Percentiles rank a stretch among this genome's conserved stretches.
Conservation (phyloP, 2,888 invertebrate genomes). For the Plutella xylostella region DNA sequence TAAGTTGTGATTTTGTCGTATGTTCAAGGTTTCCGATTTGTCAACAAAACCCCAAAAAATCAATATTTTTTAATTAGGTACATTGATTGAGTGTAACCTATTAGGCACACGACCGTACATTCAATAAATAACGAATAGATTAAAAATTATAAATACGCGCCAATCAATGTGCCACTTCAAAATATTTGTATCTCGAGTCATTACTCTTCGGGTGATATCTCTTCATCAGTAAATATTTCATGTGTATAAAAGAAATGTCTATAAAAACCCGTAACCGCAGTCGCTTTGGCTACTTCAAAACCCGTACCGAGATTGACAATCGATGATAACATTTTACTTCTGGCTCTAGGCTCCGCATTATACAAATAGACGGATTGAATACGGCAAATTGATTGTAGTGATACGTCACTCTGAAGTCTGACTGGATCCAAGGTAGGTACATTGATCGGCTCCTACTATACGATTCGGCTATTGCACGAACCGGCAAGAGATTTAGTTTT, state of each 20-base stretch:
- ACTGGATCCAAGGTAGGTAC: too few relatives aligned
- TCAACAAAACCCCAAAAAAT: too few relatives aligned
- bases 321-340: constrained; percentile 56
- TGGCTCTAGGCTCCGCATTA: constrained; percentile 51
- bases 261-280: constrained; percentile 25
- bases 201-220: constrained; percentile 30
- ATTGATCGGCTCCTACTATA: too few relatives aligned
- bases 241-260: constrained; percentile 25
- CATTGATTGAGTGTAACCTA: too few relatives aligned
- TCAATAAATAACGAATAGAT: too few relatives aligned
- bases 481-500: too few relatives aligned
- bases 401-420: constrained; percentile 60
- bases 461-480: too few relatives aligned
- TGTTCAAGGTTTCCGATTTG: too few relatives aligned
- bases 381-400: constrained; percentile 57
- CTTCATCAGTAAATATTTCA: constrained; percentile 28
- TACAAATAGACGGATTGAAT: constrained; percentile 57
- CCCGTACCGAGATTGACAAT: constrained; percentile 52
- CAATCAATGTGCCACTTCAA: constrained; percentile 24
- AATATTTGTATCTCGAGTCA: constrained; percentile 28
- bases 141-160: constrained; percentile 14
- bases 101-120: too few relatives aligned
- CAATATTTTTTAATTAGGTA: too few relatives aligned
- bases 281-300: not conserved
- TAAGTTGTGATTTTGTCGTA: too few relatives aligned